Percentiles rank a stretch among this genome's conserved stretches.
Evolutionary conservation across 2,888 invertebrate species (phyloP).

Genomic region (Heliconius ethilla): DNA sequence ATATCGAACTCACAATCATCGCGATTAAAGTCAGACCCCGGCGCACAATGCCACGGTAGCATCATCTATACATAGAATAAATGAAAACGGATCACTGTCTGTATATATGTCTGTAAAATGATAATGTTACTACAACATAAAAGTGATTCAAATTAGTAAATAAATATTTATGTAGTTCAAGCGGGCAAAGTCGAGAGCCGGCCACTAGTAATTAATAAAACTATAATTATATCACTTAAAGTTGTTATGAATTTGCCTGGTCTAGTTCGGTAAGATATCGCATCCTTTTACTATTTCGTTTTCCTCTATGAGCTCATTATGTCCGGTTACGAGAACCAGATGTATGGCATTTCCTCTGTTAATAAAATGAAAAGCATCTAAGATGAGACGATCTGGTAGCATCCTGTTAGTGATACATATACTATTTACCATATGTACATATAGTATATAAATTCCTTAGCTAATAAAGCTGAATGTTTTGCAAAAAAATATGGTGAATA

Average conservation of each 20-base stretch:
- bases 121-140: too few species aligned
- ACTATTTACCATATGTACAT: slow-evolving; percentile 3
- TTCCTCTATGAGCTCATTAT: slow-evolving; percentile 59
- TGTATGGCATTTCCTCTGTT: slow-evolving; percentile 65
- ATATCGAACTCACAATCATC: too few species aligned
- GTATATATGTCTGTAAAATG: too few species aligned
- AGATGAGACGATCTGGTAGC: slow-evolving; percentile 39
- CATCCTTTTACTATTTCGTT: slow-evolving; percentile 67
- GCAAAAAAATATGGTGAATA: neutral
- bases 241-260: slow-evolving; percentile 31
- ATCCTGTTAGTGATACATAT: slow-evolving; percentile 35
- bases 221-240: slow-evolving; percentile 6
- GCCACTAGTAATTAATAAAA: neutral
- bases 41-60: too few species aligned
- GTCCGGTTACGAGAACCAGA: slow-evolving; percentile 59
- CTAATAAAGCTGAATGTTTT: neutral
- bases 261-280: slow-evolving; percentile 57
- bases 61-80: too few species aligned
- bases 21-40: too few species aligned
- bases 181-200: too few species aligned
- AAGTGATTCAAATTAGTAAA: too few species aligned
- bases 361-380: slow-evolving; percentile 54
- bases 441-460: neutral
- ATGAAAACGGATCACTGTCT: too few species aligned
- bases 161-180: too few species aligned